A percentile compares a stretch with the other conserved stretches of the same genome.
Evolutionary conservation across 2,888 invertebrate genomes (phyloP).

Genomic region (Synergus laeviventris): DNA sequence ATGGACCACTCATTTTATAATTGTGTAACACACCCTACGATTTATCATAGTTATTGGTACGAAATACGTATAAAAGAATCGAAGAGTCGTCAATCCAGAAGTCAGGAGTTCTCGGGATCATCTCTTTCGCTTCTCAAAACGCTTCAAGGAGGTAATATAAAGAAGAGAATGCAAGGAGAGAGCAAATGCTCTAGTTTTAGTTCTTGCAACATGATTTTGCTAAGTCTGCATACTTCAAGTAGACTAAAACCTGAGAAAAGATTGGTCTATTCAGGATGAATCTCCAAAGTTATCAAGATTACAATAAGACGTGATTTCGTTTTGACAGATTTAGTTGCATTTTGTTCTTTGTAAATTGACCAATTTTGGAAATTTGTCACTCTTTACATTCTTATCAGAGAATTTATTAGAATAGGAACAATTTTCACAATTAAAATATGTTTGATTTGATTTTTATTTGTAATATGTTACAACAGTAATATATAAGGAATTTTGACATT

Average conservation of each 20-base stretch:
- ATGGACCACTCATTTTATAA: slow-evolving; percentile 54
- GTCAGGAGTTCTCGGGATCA: slow-evolving; percentile 25
- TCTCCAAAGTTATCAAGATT: too few species aligned
- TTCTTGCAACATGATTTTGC: slow-evolving; percentile 57
- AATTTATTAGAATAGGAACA: too few species aligned
- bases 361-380: too few species aligned
- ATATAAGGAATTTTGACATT: too few species aligned
- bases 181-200: slow-evolving; percentile 66
- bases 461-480: too few species aligned
- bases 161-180: slow-evolving; percentile 55
- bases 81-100: slow-evolving; percentile 28
- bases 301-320: too few species aligned
- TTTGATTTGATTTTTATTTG: too few species aligned
- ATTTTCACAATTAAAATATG: too few species aligned
- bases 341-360: too few species aligned
- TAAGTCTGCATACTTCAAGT: slow-evolving; percentile 21
- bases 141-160: slow-evolving; percentile 18
- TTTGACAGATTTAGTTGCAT: too few species aligned
- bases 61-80: neutral
- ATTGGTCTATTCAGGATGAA: too few species aligned
- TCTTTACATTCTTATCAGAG: too few species aligned
- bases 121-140: slow-evolving; percentile 37
- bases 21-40: neutral
- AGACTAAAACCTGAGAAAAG: slow-evolving; percentile 26
- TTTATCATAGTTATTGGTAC: neutral